Evolutionary conservation across 1,140 invertebrate genomes (phyloP), one percentile per base, ranked within the genome.

Genomic region (Eriocheir sinensis): DNA sequence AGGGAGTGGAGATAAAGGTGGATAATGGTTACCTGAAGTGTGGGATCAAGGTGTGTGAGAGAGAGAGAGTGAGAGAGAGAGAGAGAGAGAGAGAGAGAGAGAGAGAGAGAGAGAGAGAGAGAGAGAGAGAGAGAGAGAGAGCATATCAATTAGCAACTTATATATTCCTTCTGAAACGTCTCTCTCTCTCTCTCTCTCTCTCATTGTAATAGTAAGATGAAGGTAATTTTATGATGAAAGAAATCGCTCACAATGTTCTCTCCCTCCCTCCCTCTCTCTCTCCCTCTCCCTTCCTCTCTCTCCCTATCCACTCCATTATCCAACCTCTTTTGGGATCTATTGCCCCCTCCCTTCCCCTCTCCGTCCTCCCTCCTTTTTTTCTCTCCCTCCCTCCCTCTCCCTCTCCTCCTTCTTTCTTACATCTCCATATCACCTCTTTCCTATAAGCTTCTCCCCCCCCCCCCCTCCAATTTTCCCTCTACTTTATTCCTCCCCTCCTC

Each of bases 41-140:
- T 48, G 44, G 44, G 44, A 48, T 48, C 44, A 48, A 48, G 44
- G 44, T 48, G 44, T 8, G 44, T 8, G 44, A 48, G 44, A 48
- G 44, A 48, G 44, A 48, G 44, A 48, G 44, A 48, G 17, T n/a
- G 81, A 36, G 81, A 85, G 81, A 85, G 81, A 85, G 81, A 32
- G 81, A 32, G 81, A 85, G 21, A 85, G 9, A 85, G 81, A 85
- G 27, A 85, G 81, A 85, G 81, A 86, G 30, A 86, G 30, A 86
- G 83, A 86, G 83, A 86, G 34, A 36, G 83, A 36, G 83, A 36
- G 32, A 36, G 83, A 36, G 83, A 86, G 32, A 36, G 32, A 86
- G 83, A 36, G 83, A 86, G 44, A 48, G 44, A 48, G 44, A 48
- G 44, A 48, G 44, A 48, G 15, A 15, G 15, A 48, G n/a, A n/a